These are phyloP conservation scores for Crossocerus cetratus DNA, from an alignment of 2,888 invertebrate genomes.

Conservation along the genomic window DNA sequence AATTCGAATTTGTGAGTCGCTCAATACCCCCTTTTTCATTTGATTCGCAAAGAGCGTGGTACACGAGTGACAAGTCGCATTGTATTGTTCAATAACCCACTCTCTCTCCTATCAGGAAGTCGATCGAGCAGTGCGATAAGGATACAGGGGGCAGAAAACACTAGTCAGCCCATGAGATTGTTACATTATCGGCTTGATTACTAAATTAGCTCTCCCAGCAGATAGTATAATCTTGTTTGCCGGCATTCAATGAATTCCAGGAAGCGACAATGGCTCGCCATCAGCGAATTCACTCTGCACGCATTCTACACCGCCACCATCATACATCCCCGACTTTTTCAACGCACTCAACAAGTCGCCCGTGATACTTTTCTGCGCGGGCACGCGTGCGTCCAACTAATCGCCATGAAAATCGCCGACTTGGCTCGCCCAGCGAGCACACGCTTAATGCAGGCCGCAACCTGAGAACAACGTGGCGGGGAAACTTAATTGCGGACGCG, in stretches of 20 bases:
- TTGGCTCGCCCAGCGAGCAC: too few relatives aligned
- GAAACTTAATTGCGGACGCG: constrained; percentile 62
- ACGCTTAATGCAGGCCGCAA: constrained; percentile 24
- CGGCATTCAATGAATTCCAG: not conserved
- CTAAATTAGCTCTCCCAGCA: constrained; percentile 33
- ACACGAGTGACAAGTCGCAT: constrained; percentile 19
- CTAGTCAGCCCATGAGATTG: constrained; percentile 17
- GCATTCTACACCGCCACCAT: too few relatives aligned
- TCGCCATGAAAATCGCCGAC: not conserved
- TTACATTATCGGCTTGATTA: constrained; percentile 36
- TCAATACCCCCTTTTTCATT: not conserved
- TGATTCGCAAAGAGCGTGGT: not conserved
- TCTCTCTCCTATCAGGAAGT: constrained; percentile 35
- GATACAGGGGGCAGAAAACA: constrained; percentile 27
- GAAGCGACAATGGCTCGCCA: constrained; percentile 9
- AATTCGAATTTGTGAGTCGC: too few relatives aligned
- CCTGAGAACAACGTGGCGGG: constrained; percentile 39
- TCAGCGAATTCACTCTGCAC: not conserved
- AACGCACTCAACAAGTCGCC: too few relatives aligned
- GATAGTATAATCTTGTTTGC: constrained; percentile 32
- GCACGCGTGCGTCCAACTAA: not conserved
- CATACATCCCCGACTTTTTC: not conserved
- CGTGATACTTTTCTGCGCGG: not conserved
- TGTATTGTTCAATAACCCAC: constrained; percentile 19
- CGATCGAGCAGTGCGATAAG: constrained; percentile 34